Base-by-base conservation (phyloP, 2,888 invertebrate species). In the Micoletzkya japonica region DNA sequence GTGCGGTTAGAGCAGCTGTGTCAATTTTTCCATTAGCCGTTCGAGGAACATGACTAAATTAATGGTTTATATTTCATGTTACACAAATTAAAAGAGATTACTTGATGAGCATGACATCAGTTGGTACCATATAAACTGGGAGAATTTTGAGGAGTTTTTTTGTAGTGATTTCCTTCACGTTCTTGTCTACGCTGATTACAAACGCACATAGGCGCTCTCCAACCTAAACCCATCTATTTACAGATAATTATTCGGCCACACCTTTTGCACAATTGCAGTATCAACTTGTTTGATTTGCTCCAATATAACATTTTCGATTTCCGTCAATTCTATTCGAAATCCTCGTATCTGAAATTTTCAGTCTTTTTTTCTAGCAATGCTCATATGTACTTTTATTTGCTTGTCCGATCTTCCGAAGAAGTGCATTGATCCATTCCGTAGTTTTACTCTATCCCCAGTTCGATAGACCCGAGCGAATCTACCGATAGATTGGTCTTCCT, bases 401-500 rank as follows among this genome's bases (percentile, higher is more conserved):
- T 74, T 73, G 61, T 82, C 82, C 1, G 54, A 28, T 74, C 82
- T 74, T 36, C 78, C 79, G 24, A 78, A 52, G 58, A 63, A 82
- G 26, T 50, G 54, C 28, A 74, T 54, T n/a, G 39, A n/a, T 24
- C 61, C 64, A 17, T 34, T 30, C 36, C 36, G 56, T 36, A 67
- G 10, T 26, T 63, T 49, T 17, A 76, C 66, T 37, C 75, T 39
- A 52, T 75, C 75, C 4, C 75, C 75, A 4, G 74, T 75, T 37
- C 60, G 32, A 60, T 73, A 75, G 6, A 34, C 70, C 17, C 37
- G 50, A 3, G 1, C 52, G 32, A 39, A 30, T 26, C 56, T 54
- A 14, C 58, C 57, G 20, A 68, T 30, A 17, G 49, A 36, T 3
- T 6, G 10, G 49, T 73, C 72, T 60, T 70, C 70, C 10, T 28